Percentiles rank a stretch among this genome's conserved stretches.
Conservation (phyloP, 2,113 vertebrate genomes). For the Lota lota region DNA sequence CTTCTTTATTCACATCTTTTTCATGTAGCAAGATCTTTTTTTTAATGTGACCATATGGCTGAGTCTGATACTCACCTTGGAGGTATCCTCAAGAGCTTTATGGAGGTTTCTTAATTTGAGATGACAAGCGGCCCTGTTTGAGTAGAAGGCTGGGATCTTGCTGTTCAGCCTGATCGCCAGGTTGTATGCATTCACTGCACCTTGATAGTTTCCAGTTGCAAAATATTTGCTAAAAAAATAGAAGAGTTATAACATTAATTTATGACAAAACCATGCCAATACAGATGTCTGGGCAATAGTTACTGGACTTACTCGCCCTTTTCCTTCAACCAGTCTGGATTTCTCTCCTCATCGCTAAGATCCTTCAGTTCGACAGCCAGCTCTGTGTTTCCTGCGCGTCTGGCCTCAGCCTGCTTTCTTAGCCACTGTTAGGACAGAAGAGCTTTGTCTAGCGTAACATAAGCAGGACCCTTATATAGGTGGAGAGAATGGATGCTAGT, state of each 20-base stretch:
- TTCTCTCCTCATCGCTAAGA: conserved; percentile 86
- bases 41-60: neutral
- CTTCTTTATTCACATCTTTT: too few species aligned
- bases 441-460: too few species aligned
- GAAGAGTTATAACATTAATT: conserved; percentile 9
- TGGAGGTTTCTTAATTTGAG: conserved; percentile 90
- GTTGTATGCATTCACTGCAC: conserved; percentile 86
- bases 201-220: conserved; percentile 80
- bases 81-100: conserved; percentile 89
- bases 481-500: too few species aligned
- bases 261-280: neutral
- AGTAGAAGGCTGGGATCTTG: conserved; percentile 78
- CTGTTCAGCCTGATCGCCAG: conserved; percentile 83
- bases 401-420: conserved; percentile 85
- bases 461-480: too few species aligned
- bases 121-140: conserved; percentile 94
- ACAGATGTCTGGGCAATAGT: neutral
- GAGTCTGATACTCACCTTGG: conserved; percentile 73
- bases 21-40: neutral
- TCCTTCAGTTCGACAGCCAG: conserved; percentile 81
- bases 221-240: conserved; percentile 82
- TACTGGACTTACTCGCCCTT: conserved; percentile 86
- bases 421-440: conserved; percentile 80
- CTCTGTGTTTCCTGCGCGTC: conserved; percentile 65
- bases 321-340: conserved; percentile 91